Evolutionary conservation across 2,113 vertebrate species (phyloP), one percentile per base, ranked within the genome.

Genomic region (Clupea harengus): DNA sequence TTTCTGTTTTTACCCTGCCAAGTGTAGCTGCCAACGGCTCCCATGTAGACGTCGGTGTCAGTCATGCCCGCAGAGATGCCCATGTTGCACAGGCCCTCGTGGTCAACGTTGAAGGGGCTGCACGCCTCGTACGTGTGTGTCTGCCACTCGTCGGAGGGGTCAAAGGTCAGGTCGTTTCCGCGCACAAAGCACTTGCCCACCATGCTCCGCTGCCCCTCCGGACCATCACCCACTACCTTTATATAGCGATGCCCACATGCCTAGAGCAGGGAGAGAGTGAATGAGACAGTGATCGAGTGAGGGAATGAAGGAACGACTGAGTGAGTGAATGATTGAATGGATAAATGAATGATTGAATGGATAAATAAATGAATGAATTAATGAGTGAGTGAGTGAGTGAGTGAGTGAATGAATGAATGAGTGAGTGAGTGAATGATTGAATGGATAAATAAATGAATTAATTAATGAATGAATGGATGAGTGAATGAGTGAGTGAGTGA

Each of bases 221-320:
- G 9, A 18, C 94, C 95, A 0, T 95, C 94, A 84, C 90, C 89
- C 85, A 95, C 89, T 86, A 97, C 91, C 88, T 94, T 95, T 47
- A 96, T 95, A 83, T 97, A 99, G 18, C 97, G 96, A 89, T 99
- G 98, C 8, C 97, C 98, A 0, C 98, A 99, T 9, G 97, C 97
- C 98, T 99, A 91, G n/a, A 10, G 32, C n/a, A 57, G 20, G 9
- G 39, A 81, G 22, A 57, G 28, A 4, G 82, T 60, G 45, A 22
- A 45, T 81, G 50, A 85, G 0, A n/a, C 18, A 78, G 72, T 15
- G 72, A 75, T 2, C 3, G 67, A 75, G 8, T 39, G 9, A 78
- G 0, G 13, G 28, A 15, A 13, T 39, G 25, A 72, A 13, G 8
- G 25, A 72, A 28, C 10, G 8, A 28, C 2, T 11, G 9, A 32